Conservation (phyloP, 2,797 vertebrate species). For the Sebastiscus tertius region DNA sequence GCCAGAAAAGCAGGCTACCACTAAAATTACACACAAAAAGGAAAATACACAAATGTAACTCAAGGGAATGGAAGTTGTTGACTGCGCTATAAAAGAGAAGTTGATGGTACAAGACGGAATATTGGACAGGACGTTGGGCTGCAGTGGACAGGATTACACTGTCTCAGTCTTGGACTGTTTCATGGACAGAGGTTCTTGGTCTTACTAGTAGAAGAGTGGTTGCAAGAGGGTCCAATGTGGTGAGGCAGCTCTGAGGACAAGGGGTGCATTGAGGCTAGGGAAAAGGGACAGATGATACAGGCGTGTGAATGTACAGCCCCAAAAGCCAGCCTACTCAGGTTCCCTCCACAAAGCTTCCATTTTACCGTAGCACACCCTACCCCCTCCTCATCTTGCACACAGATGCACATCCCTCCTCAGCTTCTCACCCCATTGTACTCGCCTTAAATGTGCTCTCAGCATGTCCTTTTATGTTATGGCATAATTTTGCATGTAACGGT, state of each 20-base stretch:
- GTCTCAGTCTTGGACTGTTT: neutral
- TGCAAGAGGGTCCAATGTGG: constrained; percentile 30
- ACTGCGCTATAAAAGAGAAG: neutral
- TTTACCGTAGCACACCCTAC: constrained; percentile 57
- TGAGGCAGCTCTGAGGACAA: constrained; percentile 62
- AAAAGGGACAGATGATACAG: constrained; percentile 70
- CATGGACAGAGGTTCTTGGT: constrained; percentile 8
- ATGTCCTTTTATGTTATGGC: constrained; percentile 48
- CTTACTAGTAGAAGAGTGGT: constrained; percentile 27
- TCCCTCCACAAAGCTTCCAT: constrained; percentile 75
- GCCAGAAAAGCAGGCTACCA: constrained; percentile 16
- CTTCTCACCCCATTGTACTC: constrained; percentile 27
- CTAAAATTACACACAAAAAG: constrained; percentile 40
- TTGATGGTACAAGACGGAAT: neutral
- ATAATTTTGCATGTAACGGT: constrained; percentile 38
- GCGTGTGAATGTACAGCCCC: constrained; percentile 64
- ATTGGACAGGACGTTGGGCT: neutral
- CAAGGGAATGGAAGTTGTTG: neutral
- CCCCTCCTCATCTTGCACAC: constrained; percentile 56
- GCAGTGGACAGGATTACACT: neutral
- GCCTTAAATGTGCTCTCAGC: constrained; percentile 36
- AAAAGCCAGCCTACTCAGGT: constrained; percentile 64
- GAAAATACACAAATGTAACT: constrained; percentile 16
- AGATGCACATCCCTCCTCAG: constrained; percentile 43
- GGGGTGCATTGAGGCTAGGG: constrained; percentile 61